Evolutionary conservation across 2,888 invertebrate species (phyloP), one percentile per base, ranked within the genome.

Genomic region (Fabriciana adippe): DNA sequence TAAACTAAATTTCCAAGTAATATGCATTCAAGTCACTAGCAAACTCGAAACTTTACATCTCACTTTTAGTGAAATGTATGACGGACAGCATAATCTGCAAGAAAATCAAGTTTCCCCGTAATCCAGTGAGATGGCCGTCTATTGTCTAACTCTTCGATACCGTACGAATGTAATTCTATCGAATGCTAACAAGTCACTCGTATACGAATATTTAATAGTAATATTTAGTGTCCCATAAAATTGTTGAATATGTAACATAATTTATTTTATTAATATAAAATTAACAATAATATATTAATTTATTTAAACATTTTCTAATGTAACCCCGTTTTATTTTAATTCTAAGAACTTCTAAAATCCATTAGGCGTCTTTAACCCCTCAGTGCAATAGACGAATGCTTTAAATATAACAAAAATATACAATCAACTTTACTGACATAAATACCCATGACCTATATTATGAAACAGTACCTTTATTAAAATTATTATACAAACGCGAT

Each of bases 21-120:
- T 65, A 64, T 69, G 60, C 70, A 71, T 70, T 76, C 79, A 79
- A 59, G 48, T 79, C 79, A 79, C 74, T 73, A 76, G 54, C 35
- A 63, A 26, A 47, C 45, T 54, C 78, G 18, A 79, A 82, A 83
- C 81, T 79, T 78, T 75, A 77, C 74, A 73, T 79, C 76, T 78
- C 77, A 78, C 80, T 81, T 84, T 79, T 77, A 78, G 78, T 77
- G 79, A 78, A 79, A 78, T 80, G 79, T 82, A 85, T 87, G 85
- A 87, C 75, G 81, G 85, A 85, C 84, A 83, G 80, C 78, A 84
- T 89, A 86, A 89, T 89, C 84, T 85, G 82, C 82, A 82, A 86
- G 86, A 81, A 88, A 89, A 89, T 89, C 84, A 84, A 87, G 85
- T 89, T 89, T 84, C 80, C 81, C 78, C 82, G 83, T 86, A 87